Base-by-base conservation (phyloP, 2,888 invertebrate genomes). In the Brachyptera putata region DNA sequence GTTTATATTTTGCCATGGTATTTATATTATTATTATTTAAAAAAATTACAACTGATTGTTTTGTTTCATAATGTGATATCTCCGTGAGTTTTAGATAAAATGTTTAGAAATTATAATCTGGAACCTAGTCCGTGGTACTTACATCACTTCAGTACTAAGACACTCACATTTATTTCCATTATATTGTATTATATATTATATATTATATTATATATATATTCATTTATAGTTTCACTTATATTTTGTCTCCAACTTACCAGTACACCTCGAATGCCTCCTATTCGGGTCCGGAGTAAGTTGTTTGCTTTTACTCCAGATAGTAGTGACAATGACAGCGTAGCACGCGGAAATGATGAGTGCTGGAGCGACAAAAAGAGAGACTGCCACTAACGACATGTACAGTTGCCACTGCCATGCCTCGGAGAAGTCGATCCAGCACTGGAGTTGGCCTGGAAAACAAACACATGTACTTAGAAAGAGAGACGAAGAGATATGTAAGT, bases 391-490 rank as follows among this genome's bases (percentile, higher is more conserved):
- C 0, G 87, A 87, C 87, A 95, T 88, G 79, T 95, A 95, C 58
- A 94, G 80, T 75, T 90, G 88, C 94, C 94, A 94, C 58, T 87
- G 81, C 72, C 82, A 80, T 0, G 84, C 82, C 0, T 84, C 80
- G 0, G 84, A 84, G 61, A 94, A 76, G 46, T 93, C 91, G 68
- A 94, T 93, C 94, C 93, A 94, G 74, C 94, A 94, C 74, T 94
- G 94, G 1, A 83, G 78, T 70, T 83, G 79, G 1, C 83, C 85
- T 85, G 73, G 69, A 72, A 59, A 66, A 63, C 37, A 58, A 5
- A 37, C 7, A 13, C 41, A 18, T 3, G 14, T 11, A 11, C 13
- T 4, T 21, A 5, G 34, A 30, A 30, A 30, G 5, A 30, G 34
- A 30, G 11, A 30, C 7, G 30, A 34, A 30, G 34, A 9, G 34